Evolutionary conservation across 2,797 vertebrate species (phyloP).

Genomic region (Enteromius mattozi): DNA sequence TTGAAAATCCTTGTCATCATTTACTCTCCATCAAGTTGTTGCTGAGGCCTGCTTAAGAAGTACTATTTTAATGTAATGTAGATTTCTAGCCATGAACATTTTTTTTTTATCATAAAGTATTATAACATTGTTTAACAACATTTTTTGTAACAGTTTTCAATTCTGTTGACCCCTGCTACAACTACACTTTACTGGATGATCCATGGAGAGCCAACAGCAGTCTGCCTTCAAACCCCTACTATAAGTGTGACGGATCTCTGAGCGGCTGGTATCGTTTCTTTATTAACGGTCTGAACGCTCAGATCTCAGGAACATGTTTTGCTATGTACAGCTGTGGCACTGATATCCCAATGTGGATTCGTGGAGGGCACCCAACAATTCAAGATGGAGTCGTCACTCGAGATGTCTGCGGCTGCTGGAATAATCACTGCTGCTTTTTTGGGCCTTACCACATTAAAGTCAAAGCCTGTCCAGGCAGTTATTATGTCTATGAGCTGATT

Average conservation of each 20-base stretch:
- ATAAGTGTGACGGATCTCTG: accelerated
- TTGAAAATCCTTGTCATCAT: too few relatives aligned
- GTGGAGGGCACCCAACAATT: neutral
- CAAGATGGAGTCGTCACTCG: neutral
- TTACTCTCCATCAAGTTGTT: too few relatives aligned
- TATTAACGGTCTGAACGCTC: neutral
- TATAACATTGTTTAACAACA: neutral
- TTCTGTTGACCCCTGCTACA: neutral
- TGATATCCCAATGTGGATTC: neutral
- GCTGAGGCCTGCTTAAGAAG: too few relatives aligned
- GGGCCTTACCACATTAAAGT: neutral
- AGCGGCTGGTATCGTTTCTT: conserved; percentile 6
- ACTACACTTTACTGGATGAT: neutral
- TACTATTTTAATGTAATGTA: too few relatives aligned
- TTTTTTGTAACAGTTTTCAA: neutral
- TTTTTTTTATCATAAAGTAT: neutral
- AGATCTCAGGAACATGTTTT: neutral
- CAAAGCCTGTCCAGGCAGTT: conserved; percentile 1
- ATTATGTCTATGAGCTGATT: conserved; percentile 2
- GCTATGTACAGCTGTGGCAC: neutral
- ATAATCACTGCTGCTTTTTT: accelerated
- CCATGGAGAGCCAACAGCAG: neutral
- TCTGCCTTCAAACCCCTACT: neutral
- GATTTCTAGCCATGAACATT: too few relatives aligned
- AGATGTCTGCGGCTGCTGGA: neutral